phyloP scores from a whole-genome alignment of 2,797 vertebrate species.

The Myiothlypis chrysogaster region DNA sequence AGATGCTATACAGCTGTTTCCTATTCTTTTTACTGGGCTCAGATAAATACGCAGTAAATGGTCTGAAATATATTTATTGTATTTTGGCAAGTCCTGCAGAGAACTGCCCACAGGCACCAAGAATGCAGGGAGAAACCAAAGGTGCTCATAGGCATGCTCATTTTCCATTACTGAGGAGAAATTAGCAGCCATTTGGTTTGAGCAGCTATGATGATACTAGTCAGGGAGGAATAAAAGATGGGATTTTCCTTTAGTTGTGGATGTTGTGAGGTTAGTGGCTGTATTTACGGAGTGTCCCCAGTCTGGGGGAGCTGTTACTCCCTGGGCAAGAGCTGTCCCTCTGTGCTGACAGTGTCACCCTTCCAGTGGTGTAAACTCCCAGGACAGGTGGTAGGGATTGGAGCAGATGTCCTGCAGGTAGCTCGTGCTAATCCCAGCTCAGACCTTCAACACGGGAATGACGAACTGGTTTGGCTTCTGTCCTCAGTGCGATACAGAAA shows the following conservation, averaged over 20 bases:
- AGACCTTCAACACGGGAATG: not conserved
- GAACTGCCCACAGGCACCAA: not conserved
- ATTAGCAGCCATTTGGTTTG: not conserved
- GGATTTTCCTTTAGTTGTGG: not conserved
- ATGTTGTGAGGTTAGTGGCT: not conserved
- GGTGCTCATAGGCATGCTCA: not conserved
- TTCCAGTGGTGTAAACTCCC: not conserved
- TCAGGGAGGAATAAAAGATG: not conserved
- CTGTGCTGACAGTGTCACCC: not conserved
- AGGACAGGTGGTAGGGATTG: not conserved
- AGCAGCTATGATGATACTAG: not conserved
- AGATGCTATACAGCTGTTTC: constrained; percentile 64
- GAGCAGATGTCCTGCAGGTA: not conserved
- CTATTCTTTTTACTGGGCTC: constrained; percentile 53
- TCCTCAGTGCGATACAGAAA: not conserved
- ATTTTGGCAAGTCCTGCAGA: not conserved
- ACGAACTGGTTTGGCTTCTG: not conserved
- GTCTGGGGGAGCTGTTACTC: not conserved
- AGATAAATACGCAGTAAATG: constrained; percentile 54
- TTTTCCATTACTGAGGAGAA: not conserved
- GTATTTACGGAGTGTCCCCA: fast-evolving
- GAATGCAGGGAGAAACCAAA: not conserved
- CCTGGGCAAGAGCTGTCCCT: fast-evolving
- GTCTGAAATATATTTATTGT: constrained; percentile 46
- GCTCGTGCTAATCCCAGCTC: not conserved